Evolutionary conservation across 2,888 invertebrate genomes (phyloP), one percentile per base, ranked within the genome.

Genomic region (Synergus laeviventris): DNA sequence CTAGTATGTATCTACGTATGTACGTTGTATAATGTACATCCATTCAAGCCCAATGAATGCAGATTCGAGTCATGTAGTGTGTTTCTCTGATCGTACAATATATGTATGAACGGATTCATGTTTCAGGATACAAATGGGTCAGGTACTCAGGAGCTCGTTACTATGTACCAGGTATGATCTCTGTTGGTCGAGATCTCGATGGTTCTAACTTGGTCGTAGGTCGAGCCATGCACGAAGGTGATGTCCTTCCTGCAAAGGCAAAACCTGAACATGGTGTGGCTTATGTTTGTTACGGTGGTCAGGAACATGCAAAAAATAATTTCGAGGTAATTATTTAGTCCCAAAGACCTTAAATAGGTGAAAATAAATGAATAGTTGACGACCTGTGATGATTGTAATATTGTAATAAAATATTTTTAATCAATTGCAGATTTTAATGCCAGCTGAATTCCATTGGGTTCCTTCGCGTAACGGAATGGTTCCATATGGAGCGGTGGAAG

Each of bases 401-500:
- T 38, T 4, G 9, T 38, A 38, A 38, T 38, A 8, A 38, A 38
- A 38, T 38, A 9, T 11, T 39, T 8, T 39, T 39, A 2, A 39
- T 39, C 9, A 56, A 12, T 56, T 56, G 21, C 61, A 88, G 88
- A 80, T 88, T 62, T 74, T 88, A 61, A 85, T 87, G 86, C 87
- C 84, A 4, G 76, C 85, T 21, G 84, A 85, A 39, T 86, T 88
- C 81, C 76, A 80, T 11, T 89, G 89, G 87, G 64, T 87, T 14
- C 84, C 61, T 3, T 77, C 85, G 18, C 73, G 82, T 4, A 76
- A 87, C 64, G 88, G 90, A 14, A 81, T 84, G 38, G 83, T 90
- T 39, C 91, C 91, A 18, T 84, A 86, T 5, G 85, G 89, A 74
- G 91, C 92, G 9, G 86, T 92, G 21, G 85, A 86, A 74, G 91